Evolutionary conservation across 1,140 invertebrate species (phyloP).

Genomic region (Bombus superbus): DNA sequence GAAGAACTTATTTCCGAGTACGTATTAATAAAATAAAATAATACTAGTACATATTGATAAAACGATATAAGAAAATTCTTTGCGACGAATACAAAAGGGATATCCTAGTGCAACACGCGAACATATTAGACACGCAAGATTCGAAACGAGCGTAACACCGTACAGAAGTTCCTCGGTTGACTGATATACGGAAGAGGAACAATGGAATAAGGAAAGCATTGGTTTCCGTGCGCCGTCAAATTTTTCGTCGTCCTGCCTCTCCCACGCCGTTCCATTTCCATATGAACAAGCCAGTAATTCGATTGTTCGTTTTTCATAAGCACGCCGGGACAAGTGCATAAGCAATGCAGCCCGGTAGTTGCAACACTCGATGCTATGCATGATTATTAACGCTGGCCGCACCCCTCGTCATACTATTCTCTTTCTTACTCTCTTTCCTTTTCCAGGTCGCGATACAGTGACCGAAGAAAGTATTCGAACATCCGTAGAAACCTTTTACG

Average conservation of each 20-base stretch:
- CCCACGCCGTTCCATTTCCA: slow-evolving; percentile 35
- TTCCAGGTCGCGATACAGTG: neutral
- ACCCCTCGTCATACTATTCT: slow-evolving; percentile 24
- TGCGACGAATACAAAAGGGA: too few relatives aligned
- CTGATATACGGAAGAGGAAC: neutral
- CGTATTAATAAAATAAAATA: too few relatives aligned
- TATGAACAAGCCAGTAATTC: slow-evolving; percentile 26
- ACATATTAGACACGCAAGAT: too few relatives aligned
- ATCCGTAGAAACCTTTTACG: neutral
- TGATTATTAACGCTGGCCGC: slow-evolving; percentile 63
- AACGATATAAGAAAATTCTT: too few relatives aligned
- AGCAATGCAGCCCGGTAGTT: slow-evolving; percentile 59
- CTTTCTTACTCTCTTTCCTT: slow-evolving; percentile 15
- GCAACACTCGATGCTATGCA: slow-evolving; percentile 59
- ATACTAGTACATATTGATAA: too few relatives aligned
- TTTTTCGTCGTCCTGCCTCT: slow-evolving; percentile 18
- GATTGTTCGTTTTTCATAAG: slow-evolving; percentile 45
- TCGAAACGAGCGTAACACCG: neutral
- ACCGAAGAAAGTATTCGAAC: neutral
- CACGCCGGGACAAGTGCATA: slow-evolving; percentile 37
- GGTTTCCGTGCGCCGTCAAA: slow-evolving; percentile 10
- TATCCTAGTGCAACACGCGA: too few relatives aligned
- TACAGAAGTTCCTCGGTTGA: too few relatives aligned
- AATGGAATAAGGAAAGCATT: neutral
- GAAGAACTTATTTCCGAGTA: too few relatives aligned